Conservation (phyloP, 2,888 invertebrate genomes). For the Aelia acuminata region DNA sequence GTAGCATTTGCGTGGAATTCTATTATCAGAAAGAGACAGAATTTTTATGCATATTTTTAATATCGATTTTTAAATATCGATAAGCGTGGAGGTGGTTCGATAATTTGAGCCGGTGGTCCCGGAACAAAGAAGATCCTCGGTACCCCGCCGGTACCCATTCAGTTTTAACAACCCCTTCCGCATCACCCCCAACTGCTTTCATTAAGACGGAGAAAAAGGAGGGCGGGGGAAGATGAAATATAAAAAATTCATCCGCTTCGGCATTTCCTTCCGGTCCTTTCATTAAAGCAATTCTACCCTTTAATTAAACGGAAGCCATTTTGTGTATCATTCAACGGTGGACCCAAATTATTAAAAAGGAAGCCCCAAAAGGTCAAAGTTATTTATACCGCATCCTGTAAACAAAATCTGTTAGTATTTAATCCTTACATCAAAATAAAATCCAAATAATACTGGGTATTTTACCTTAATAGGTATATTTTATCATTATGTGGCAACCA, state of each 20-base stretch:
- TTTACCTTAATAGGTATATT: too few relatives aligned
- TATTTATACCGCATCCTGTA: too few relatives aligned
- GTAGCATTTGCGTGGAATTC: too few relatives aligned
- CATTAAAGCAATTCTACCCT: neutral
- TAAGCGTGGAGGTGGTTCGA: too few relatives aligned
- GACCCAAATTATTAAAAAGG: neutral
- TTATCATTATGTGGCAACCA: too few relatives aligned
- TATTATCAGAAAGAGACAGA: too few relatives aligned
- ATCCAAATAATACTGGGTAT: too few relatives aligned
- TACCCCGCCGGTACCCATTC: neutral
- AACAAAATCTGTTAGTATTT: too few relatives aligned
- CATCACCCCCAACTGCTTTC: neutral
- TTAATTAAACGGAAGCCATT: neutral
- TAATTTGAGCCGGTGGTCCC: neutral
- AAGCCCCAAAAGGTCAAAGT: neutral
- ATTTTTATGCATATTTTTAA: too few relatives aligned
- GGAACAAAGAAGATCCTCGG: neutral
- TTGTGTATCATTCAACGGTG: neutral
- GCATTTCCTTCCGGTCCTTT: neutral
- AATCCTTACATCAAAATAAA: too few relatives aligned
- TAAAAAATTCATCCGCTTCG: slow-evolving; percentile 7
- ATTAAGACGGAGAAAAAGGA: neutral
- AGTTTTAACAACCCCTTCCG: neutral
- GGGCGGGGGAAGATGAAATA: neutral
- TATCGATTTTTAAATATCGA: too few relatives aligned